Base-by-base conservation (phyloP, 2,888 invertebrate genomes). In the Pseudococcus longispinus region DNA sequence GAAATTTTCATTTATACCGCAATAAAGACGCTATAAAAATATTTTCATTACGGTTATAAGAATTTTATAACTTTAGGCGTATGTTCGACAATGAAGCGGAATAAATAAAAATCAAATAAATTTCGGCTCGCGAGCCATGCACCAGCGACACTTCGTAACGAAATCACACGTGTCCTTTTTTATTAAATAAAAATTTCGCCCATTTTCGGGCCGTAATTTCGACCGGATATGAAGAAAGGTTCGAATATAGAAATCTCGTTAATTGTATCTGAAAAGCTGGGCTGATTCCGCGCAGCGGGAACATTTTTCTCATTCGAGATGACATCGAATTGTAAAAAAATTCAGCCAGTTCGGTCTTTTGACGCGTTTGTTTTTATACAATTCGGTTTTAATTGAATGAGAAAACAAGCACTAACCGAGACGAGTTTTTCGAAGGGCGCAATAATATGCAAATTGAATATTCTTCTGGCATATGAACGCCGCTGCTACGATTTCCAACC, bases 21-120 rank as follows among this genome's bases (percentile, higher is more conserved):
- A 80, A 83, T 83, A 87, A 46, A 60, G 74, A 60, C 44, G 70
- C 70, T 60, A 87, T 83, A 86, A 86, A 80, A 77, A 86, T 86
- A 86, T 80, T 86, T 86, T 86, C 86, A 86, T 80, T 29, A 55
- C 80, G 77, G 77, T 86, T 86, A 86, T 86, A 86, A 86, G 86
- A 86, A 80, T 77, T 86, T 86, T 86, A 86, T 74, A 74, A 86
- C 86, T 80, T 51, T 80, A 80, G 77, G 77, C 77, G 77, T 42
- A 13, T 80, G 77, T 80, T 20, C 42, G 42, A 80, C 77, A 80
- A 80, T 80, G 77, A 80, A 42, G 77, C 77, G 77, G 42, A 80
- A 80, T 80, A 42, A 80, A 80, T 80, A 80, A 80, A 80, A 80
- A 80, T 80, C 42, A 70, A 70, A 70, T 70, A 70, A 70, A 70